Conservation (phyloP, 2,888 invertebrate genomes). For the Periphyllus acericola region DNA sequence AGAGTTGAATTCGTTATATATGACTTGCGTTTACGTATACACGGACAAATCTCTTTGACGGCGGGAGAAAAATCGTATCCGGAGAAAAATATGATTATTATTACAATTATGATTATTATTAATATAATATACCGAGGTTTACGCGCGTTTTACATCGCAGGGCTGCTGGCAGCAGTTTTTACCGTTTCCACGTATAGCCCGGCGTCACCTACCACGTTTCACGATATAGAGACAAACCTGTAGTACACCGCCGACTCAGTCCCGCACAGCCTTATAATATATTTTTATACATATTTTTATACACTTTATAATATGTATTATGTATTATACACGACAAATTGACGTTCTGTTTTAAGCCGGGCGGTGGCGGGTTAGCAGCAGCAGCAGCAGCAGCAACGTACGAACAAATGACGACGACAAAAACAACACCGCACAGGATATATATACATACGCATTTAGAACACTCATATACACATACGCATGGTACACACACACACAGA, state of each 20-base stretch:
- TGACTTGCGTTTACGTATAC: too few species aligned
- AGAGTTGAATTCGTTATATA: too few species aligned
- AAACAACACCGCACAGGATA: not conserved
- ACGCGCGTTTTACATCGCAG: not conserved
- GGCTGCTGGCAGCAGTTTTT: not conserved
- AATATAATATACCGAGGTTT: not conserved
- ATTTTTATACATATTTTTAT: not conserved
- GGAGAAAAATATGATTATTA: not conserved
- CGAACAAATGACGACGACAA: not conserved
- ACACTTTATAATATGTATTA: too few species aligned
- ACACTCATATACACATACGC: too few species aligned
- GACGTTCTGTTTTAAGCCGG: not conserved
- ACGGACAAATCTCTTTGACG: conserved; percentile 26
- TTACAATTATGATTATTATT: too few species aligned
- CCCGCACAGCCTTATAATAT: not conserved
- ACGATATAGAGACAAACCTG: not conserved
- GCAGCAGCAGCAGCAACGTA: not conserved
- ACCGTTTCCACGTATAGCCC: not conserved
- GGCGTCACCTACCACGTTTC: not conserved
- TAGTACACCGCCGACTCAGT: not conserved
- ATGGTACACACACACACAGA: not conserved
- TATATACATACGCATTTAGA: not conserved
- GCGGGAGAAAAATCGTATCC: conserved; percentile 10
- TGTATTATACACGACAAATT: not conserved
- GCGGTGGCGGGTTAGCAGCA: not conserved